Base-by-base conservation (phyloP, 2,888 invertebrate genomes). In the Hypsopygia costalis region DNA sequence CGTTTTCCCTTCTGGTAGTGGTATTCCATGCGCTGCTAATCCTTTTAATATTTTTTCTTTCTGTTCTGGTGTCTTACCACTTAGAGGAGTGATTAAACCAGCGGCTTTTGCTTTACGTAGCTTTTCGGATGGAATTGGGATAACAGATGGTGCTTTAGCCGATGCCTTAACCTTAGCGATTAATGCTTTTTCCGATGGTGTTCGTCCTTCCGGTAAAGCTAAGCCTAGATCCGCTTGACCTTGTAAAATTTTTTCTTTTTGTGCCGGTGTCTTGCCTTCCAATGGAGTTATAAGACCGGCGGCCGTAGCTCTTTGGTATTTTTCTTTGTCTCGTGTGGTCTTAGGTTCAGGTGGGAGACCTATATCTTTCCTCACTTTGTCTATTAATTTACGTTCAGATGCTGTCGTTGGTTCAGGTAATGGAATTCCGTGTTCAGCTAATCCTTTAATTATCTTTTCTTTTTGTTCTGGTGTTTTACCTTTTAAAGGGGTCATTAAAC, bases 341-440 rank as follows among this genome's bases (percentile, higher is more conserved):
- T 58, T 58, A 0, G 69, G 66, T 46, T 52, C 55, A 1, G 63
- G 56, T 1, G 65, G 64, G 5, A 67, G 38, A 11, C 61, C 61
- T 25, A 60, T 5, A 4, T 65, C 62, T 11, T 27, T 35, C 30
- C 47, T 33, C 1, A 52, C 46, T 32, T 51, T 52, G 3, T 46
- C 43, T 8, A 51, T 47, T 0, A 52, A 11, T 12, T 48, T 42
- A 6, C 9, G 11, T 9, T 35, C 35, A 6, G 62, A 59, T 6
- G 46, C 27, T 0, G 64, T 52, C 32, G 49, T 51, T 5, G 47
- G 51, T 44, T 58, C 51, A 1, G 64, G 62, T 9, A 58, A 29
- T 0, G 51, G 55, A 6, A 59, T 9, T 0, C 56, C 59, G 3
- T 42, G 31, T 20, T 46, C 46, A 6, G 50, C 46, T 38, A 54